Conservation (phyloP, 2,113 vertebrate species). For the Chaenocephalus aceratus region DNA sequence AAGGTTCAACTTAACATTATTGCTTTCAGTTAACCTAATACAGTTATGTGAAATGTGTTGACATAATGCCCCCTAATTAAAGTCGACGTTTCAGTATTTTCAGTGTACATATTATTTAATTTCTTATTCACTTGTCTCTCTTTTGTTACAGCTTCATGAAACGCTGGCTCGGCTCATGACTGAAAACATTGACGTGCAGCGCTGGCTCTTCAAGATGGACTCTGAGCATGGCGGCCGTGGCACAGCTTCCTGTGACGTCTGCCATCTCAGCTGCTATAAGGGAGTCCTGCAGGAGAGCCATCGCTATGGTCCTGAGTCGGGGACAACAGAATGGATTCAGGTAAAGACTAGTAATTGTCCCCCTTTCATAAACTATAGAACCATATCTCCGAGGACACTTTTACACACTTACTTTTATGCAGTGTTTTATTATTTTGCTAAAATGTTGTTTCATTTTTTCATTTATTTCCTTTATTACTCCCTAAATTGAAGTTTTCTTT, state of each 20-base stretch:
- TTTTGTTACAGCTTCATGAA: slow-evolving; percentile 82
- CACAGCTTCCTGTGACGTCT: slow-evolving; percentile 88
- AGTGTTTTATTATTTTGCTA: slow-evolving; percentile 38
- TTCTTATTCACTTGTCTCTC: slow-evolving; percentile 4
- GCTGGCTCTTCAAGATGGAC: slow-evolving; percentile 92
- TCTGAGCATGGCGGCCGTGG: slow-evolving; percentile 81
- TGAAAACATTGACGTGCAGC: slow-evolving; percentile 83
- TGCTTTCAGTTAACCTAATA: no score
- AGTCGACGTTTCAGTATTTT: no score
- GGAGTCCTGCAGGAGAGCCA: slow-evolving; percentile 80
- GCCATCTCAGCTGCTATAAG: slow-evolving; percentile 80
- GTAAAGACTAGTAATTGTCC: slow-evolving; percentile 69
- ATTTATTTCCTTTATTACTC: slow-evolving; percentile 40
- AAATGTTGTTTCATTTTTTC: slow-evolving; percentile 33
- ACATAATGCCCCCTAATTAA: no score
- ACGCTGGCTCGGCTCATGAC: slow-evolving; percentile 83
- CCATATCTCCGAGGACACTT: slow-evolving; percentile 15
- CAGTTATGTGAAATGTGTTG: no score
- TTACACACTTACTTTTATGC: slow-evolving; percentile 28
- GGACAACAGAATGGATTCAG: slow-evolving; percentile 83
- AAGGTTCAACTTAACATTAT: no score
- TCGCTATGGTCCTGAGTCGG: slow-evolving; percentile 61
- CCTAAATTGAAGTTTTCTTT: slow-evolving; percentile 52
- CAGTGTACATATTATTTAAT: background rate
- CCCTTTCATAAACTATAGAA: slow-evolving; percentile 14